These are phyloP conservation scores for Gobio occitaniae DNA, from an alignment of 2,797 vertebrate genomes.

Conservation along the genomic window DNA sequence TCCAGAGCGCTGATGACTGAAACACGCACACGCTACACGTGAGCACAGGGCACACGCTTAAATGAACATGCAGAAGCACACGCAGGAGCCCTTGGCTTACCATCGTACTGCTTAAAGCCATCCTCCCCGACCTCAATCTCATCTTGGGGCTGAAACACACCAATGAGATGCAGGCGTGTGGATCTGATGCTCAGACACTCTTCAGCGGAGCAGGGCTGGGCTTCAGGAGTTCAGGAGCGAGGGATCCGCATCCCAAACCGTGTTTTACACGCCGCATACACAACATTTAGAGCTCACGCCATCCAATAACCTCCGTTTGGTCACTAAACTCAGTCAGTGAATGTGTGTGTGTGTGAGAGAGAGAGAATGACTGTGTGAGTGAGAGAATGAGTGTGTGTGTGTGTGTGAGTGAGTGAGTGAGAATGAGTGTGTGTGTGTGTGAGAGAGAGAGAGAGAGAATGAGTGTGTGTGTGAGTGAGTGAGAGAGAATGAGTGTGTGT, in stretches of 20 bases:
- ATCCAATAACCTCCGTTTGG: neutral
- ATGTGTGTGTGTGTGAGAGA: neutral
- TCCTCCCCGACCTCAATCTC: constrained; percentile 92
- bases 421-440: too few species aligned
- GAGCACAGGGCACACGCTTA: constrained; percentile 23
- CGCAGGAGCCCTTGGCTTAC: constrained; percentile 79
- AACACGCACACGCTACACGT: neutral
- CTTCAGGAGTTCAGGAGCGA: too few species aligned
- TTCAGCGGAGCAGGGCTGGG: constrained; percentile 25
- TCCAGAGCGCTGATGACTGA: constrained; percentile 89
- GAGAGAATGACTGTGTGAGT: too few species aligned
- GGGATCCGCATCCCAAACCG: too few species aligned
- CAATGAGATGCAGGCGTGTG: constrained; percentile 79
- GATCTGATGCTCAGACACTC: constrained; percentile 26
- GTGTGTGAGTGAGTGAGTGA: too few species aligned
- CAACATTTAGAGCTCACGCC: too few species aligned
- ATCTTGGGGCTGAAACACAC: constrained; percentile 92
- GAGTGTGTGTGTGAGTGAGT: too few species aligned
- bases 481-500: too few species aligned
- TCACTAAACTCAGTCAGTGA: neutral
- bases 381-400: too few species aligned
- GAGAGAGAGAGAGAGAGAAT: too few species aligned
- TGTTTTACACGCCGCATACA: too few species aligned
- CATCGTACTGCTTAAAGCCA: constrained; percentile 97
- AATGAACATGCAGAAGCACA: constrained; percentile 66